Percentiles rank a stretch among this genome's conserved stretches.
Evolutionary conservation across 2,797 vertebrate species (phyloP).

Genomic region (Halcyon smyrnensis): DNA sequence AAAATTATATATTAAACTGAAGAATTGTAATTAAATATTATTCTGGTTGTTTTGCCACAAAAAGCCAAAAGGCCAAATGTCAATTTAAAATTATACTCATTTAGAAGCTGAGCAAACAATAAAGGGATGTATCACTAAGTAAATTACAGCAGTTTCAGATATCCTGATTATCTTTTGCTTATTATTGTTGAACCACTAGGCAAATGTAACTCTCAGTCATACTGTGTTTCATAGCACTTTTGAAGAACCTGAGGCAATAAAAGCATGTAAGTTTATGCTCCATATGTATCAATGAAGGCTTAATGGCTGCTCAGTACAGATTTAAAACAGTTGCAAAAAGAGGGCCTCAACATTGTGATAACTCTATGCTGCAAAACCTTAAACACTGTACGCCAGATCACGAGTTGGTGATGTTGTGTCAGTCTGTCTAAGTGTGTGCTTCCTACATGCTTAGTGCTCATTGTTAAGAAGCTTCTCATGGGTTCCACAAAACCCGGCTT

Average conservation of each 20-base stretch:
- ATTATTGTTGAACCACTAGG: background rate
- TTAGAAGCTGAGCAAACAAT: constrained; percentile 5
- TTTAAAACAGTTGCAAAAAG: background rate
- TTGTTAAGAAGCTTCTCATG: background rate
- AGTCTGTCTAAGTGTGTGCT: background rate
- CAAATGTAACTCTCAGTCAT: background rate
- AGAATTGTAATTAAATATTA: constrained; percentile 33
- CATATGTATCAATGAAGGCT: background rate
- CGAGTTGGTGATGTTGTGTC: background rate
- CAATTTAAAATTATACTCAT: constrained; percentile 24
- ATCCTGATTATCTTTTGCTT: background rate
- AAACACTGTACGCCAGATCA: background rate
- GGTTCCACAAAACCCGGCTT: background rate
- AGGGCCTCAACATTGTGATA: background rate
- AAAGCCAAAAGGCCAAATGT: constrained; percentile 24
- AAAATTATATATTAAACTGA: constrained; percentile 13
- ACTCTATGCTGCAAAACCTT: background rate
- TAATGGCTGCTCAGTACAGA: background rate
- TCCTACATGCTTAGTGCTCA: background rate
- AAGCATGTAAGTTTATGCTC: background rate
- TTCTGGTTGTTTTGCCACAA: background rate
- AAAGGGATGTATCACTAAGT: background rate
- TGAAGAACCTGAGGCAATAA: background rate
- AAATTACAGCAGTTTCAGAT: constrained; percentile 5
- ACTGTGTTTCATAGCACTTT: background rate